phyloP scores from a whole-genome alignment of 2,888 invertebrate genomes.

The Chrysopilus asiliformis region DNA sequence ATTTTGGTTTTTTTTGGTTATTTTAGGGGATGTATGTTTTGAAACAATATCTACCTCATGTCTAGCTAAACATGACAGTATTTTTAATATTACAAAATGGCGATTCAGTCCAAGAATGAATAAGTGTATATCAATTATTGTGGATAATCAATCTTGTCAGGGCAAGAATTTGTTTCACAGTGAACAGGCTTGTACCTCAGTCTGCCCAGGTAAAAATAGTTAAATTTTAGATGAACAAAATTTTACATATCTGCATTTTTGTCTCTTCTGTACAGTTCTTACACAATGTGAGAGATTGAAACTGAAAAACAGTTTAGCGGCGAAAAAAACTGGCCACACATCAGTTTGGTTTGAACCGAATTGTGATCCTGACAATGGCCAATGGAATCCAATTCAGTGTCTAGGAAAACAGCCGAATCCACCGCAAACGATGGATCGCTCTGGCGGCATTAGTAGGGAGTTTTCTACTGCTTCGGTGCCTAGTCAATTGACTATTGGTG shows the following conservation, averaged over 20 bases:
- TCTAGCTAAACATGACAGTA: conserved; percentile 26
- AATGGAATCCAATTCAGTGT: conserved; percentile 74
- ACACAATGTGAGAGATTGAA: conserved; percentile 69
- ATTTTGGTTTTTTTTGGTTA: conserved; percentile 6
- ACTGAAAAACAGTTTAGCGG: conserved; percentile 61
- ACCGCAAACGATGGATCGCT: not conserved
- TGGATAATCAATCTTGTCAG: conserved; percentile 48
- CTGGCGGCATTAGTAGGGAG: conserved; percentile 18
- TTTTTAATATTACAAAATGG: conserved; percentile 43
- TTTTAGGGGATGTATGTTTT: conserved; percentile 63
- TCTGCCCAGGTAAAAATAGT: conserved; percentile 53
- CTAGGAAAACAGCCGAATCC: conserved; percentile 41
- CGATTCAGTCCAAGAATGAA: conserved; percentile 66
- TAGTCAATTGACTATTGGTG: conserved; percentile 40
- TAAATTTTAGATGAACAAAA: not conserved
- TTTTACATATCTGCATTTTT: conserved; percentile 4
- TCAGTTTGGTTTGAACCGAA: conserved; percentile 52
- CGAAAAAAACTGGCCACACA: conserved; percentile 45
- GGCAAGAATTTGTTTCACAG: conserved; percentile 78
- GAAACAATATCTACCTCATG: conserved; percentile 54
- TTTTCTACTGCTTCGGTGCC: conserved; percentile 15
- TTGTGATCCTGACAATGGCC: conserved; percentile 57
- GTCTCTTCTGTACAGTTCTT: conserved; percentile 39
- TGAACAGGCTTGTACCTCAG: conserved; percentile 61
- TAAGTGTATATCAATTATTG: conserved; percentile 54